Percentiles rank a stretch among this genome's conserved stretches.
phyloP scores from a whole-genome alignment of 2,888 invertebrate species.

The Gibbula magus region DNA sequence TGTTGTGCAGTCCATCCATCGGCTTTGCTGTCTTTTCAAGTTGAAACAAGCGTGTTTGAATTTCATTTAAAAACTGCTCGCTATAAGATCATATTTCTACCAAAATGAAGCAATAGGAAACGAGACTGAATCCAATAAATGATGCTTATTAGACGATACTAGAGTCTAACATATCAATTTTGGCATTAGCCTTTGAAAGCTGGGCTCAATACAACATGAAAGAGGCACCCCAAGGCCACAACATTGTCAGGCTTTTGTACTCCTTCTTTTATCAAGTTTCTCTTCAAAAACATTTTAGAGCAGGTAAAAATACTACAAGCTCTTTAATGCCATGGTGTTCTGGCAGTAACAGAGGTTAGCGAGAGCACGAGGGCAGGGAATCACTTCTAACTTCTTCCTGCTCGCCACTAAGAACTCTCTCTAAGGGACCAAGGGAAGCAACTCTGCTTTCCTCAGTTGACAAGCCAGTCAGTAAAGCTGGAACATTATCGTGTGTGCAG shows the following conservation, averaged over 20 bases:
- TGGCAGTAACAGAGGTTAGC: not conserved
- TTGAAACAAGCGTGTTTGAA: slow-evolving; percentile 16
- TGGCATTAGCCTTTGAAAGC: slow-evolving; percentile 18
- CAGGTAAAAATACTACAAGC: slow-evolving; percentile 17
- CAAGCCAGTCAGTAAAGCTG: not conserved
- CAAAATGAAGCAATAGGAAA: slow-evolving; percentile 16
- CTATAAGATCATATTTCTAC: slow-evolving; percentile 19
- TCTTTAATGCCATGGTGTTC: not conserved
- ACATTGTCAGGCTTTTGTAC: slow-evolving; percentile 18
- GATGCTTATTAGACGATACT: slow-evolving; percentile 22
- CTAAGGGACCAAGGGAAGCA: not conserved
- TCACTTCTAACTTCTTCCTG: no score
- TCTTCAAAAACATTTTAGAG: not conserved
- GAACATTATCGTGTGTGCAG: no score
- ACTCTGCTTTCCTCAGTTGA: not conserved
- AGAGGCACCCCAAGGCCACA: slow-evolving; percentile 2
- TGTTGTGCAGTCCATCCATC: not conserved
- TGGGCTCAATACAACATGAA: slow-evolving; percentile 3
- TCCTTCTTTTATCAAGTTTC: slow-evolving; percentile 9
- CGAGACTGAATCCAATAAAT: slow-evolving; percentile 12
- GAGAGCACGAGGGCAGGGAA: no score
- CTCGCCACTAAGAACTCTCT: no score
- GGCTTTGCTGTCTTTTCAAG: not conserved
- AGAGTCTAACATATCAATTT: slow-evolving; percentile 18
- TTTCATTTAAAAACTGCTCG: slow-evolving; percentile 18